phyloP scores from a whole-genome alignment of 1,140 invertebrate genomes.

The Anadara kagoshimensis region DNA sequence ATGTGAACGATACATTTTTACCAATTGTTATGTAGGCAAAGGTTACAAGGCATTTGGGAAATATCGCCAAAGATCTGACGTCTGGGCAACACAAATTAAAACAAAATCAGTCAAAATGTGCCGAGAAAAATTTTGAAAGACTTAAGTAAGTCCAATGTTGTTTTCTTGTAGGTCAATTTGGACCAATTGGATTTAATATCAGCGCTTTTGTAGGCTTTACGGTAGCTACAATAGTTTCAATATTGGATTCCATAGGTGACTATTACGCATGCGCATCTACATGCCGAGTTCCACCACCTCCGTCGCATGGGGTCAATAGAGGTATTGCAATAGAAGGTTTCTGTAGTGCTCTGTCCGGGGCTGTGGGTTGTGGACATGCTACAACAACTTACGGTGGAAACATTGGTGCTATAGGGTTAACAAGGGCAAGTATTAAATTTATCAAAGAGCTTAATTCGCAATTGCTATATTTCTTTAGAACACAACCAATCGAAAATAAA shows the following conservation, averaged over 20 bases:
- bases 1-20: no score
- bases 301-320: slow-evolving; percentile 57
- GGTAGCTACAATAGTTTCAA: slow-evolving; percentile 51
- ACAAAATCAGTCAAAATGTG: no score
- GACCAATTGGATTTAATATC: slow-evolving; percentile 42
- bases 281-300: slow-evolving; percentile 52
- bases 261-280: slow-evolving; percentile 61
- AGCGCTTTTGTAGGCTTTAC: slow-evolving; percentile 51
- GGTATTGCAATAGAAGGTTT: slow-evolving; percentile 89
- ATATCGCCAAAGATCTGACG: no score
- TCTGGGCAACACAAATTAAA: no score
- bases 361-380: slow-evolving; percentile 87
- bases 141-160: no score
- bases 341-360: slow-evolving; percentile 86
- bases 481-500: no score
- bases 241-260: slow-evolving; percentile 62
- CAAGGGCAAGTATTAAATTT: slow-evolving; percentile 28
- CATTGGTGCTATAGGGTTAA: slow-evolving; percentile 88
- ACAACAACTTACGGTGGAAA: slow-evolving; percentile 89
- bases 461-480: no score
- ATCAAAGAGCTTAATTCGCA: no score
- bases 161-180: slow-evolving; percentile 54
- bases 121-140: no score
- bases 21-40: no score
- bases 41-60: no score